phyloP scores from a whole-genome alignment of 2,797 vertebrate species.

The Knipowitschia caucasica region DNA sequence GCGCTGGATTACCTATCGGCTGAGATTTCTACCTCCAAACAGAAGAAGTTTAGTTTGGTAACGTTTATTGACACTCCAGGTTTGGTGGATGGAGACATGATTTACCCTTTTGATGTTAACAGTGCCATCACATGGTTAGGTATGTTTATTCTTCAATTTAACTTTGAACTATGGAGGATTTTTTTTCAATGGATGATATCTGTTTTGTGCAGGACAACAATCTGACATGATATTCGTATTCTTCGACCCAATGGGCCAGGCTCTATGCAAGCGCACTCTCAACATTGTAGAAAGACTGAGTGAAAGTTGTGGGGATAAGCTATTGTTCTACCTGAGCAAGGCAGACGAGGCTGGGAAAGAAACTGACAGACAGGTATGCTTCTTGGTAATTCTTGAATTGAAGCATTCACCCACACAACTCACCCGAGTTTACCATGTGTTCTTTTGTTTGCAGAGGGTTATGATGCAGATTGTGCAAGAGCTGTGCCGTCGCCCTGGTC shows the following conservation, averaged over 20 bases:
- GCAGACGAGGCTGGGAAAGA: conserved; percentile 78
- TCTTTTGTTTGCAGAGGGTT: conserved; percentile 73
- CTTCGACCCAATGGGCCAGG: conserved; percentile 84
- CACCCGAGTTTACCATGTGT: not conserved
- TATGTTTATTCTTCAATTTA: conserved; percentile 34
- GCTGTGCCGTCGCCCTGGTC: conserved; percentile 79
- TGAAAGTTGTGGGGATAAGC: conserved; percentile 75
- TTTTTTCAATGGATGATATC: not conserved
- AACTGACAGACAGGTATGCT: conserved; percentile 75
- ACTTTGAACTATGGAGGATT: not conserved
- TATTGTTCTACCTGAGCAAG: conserved; percentile 81
- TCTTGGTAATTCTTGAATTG: not conserved
- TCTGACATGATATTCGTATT: conserved; percentile 80
- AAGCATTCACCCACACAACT: not conserved
- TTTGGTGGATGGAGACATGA: conserved; percentile 81
- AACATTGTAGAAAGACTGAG: conserved; percentile 81
- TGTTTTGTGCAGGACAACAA: conserved; percentile 69
- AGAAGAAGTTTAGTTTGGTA: conserved; percentile 83
- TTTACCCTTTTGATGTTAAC: conserved; percentile 80
- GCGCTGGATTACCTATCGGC: conserved; percentile 75
- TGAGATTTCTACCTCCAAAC: conserved; percentile 82
- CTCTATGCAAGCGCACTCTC: conserved; percentile 80
- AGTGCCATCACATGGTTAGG: conserved; percentile 77
- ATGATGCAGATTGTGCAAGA: conserved; percentile 87
- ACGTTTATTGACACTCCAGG: conserved; percentile 82